A percentile compares a stretch with the other conserved stretches of the same genome.
These are phyloP conservation scores for Semicossyphus pulcher DNA, from an alignment of 2,113 vertebrate genomes.

Conservation along the genomic window DNA sequence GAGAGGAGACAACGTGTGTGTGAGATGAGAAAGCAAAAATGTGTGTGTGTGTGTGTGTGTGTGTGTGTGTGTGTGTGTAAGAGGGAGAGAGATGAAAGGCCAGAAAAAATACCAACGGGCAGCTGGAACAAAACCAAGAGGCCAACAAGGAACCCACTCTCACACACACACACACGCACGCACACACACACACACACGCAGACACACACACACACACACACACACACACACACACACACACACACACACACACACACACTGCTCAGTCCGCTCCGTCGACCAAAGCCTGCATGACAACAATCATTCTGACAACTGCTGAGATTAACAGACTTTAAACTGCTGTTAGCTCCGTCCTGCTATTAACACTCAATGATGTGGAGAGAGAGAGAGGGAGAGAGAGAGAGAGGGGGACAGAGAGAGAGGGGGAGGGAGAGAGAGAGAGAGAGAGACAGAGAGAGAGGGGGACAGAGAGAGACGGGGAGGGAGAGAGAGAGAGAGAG, in stretches of 20 bases:
- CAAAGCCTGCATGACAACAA: slow-evolving; percentile 28
- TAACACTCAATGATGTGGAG: slow-evolving; percentile 13
- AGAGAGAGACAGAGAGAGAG: too few relatives aligned
- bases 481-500: neutral
- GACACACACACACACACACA: slow-evolving; percentile 11
- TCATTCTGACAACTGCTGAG: slow-evolving; percentile 26
- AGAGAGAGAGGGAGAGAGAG: neutral
- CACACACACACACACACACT: neutral
- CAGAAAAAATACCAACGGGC: slow-evolving; percentile 26
- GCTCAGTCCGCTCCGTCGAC: neutral
- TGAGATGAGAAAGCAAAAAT: neutral
- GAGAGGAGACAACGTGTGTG: too few relatives aligned
- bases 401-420: neutral
- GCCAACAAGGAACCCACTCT: neutral
- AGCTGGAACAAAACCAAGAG: slow-evolving; percentile 33
- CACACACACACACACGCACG: neutral
- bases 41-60: neutral
- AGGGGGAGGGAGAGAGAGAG: neutral
- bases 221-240: slow-evolving; percentile 13
- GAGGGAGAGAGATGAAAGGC: slow-evolving; percentile 28
- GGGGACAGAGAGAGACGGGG: too few relatives aligned
- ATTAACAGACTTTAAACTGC: slow-evolving; percentile 31
- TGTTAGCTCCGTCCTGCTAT: slow-evolving; percentile 13
- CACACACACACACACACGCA: slow-evolving; percentile 9
- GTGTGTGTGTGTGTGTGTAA: neutral